phyloP scores from a whole-genome alignment of 1,140 invertebrate genomes.

The Lucilia cuprina region DNA sequence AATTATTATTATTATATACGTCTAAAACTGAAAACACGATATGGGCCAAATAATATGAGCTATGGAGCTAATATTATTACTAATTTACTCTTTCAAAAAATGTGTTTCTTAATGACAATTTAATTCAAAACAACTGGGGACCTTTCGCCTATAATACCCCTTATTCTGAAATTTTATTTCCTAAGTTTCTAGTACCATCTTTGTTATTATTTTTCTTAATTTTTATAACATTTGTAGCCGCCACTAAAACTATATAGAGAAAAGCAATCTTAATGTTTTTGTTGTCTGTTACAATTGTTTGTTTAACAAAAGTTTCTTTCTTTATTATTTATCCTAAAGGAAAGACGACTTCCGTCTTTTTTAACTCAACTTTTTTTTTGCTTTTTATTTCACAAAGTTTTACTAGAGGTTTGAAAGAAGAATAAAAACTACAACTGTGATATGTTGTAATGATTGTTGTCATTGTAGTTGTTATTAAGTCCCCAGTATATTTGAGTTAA shows the following conservation, averaged over 20 bases:
- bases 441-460: not conserved
- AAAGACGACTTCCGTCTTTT: slow-evolving; percentile 13
- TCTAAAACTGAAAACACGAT: too few relatives aligned
- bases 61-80: too few relatives aligned
- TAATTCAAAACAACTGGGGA: too few relatives aligned
- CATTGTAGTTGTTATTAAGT: not conserved
- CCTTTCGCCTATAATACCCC: too few relatives aligned
- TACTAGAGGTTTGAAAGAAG: not conserved
- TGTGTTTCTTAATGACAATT: too few relatives aligned
- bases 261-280: not conserved
- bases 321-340: not conserved
- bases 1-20: too few relatives aligned
- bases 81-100: too few relatives aligned
- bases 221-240: not conserved
- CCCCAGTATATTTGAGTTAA: too few relatives aligned
- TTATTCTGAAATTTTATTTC: not conserved
- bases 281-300: not conserved
- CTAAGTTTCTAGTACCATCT: too few relatives aligned
- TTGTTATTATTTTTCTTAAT: not conserved
- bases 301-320: slow-evolving; percentile 6
- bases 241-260: too few relatives aligned
- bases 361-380: not conserved
- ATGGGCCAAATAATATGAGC: too few relatives aligned
- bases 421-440: not conserved
- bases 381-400: not conserved